phyloP scores from a whole-genome alignment of 2,888 invertebrate species.

The Dorcus hopei region DNA sequence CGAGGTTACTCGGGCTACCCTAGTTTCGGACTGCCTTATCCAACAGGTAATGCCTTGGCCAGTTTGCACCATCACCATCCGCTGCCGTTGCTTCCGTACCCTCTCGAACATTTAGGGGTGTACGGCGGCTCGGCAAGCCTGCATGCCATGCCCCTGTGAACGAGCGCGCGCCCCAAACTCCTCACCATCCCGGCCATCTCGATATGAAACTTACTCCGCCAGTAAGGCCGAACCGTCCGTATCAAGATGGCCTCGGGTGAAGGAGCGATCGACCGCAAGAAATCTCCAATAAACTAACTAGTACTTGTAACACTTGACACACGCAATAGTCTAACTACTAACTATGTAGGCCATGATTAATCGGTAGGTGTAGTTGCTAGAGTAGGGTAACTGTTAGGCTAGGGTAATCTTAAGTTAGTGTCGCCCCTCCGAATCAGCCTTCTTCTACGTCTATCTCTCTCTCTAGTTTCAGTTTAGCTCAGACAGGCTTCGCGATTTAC shows the following conservation, averaged over 20 bases:
- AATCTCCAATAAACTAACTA: conserved; percentile 12
- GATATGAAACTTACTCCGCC: not conserved
- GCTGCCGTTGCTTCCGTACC: conserved; percentile 63
- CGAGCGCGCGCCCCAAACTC: conserved; percentile 40
- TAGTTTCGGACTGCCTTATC: conserved; percentile 96
- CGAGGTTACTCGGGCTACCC: conserved; percentile 96
- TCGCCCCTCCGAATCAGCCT: conserved; percentile 32
- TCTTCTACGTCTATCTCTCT: not conserved
- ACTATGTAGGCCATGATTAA: conserved; percentile 40
- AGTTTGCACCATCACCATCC: conserved; percentile 64
- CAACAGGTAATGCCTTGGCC: conserved; percentile 89
- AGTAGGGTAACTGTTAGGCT: conserved; percentile 44
- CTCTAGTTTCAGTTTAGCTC: conserved; percentile 23
- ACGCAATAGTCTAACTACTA: conserved; percentile 30
- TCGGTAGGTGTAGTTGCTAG: conserved; percentile 43
- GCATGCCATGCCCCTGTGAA: conserved; percentile 79
- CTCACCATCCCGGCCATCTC: conserved; percentile 5
- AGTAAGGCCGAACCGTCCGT: conserved; percentile 1
- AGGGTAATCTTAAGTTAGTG: conserved; percentile 42
- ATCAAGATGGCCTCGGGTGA: conserved; percentile 9
- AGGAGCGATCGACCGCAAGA: conserved; percentile 2
- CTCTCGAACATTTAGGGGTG: conserved; percentile 62
- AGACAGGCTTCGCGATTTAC: conserved; percentile 23
- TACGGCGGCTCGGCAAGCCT: conserved; percentile 58
- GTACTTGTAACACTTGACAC: conserved; percentile 4